A percentile compares a stretch with the other conserved stretches of the same genome.
These are phyloP conservation scores for Aphidius gifuensis DNA, from an alignment of 1,140 invertebrate genomes.

Conservation along the genomic window DNA sequence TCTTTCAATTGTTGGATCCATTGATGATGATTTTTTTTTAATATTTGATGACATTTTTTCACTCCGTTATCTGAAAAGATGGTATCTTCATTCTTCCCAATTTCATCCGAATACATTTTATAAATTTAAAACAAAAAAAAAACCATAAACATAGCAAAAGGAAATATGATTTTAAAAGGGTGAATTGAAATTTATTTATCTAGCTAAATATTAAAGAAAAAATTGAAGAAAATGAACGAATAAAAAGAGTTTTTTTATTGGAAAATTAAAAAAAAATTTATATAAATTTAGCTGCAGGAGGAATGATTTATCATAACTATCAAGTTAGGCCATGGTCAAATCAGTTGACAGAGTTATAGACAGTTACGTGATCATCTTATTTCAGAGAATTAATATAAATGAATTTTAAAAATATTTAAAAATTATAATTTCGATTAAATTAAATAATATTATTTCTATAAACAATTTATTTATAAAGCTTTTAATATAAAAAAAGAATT, in stretches of 20 bases:
- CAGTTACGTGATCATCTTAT: too few species aligned
- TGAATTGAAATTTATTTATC: too few species aligned
- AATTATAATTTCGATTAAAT: too few species aligned
- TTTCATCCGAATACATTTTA: neutral
- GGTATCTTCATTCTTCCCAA: slow-evolving; percentile 33
- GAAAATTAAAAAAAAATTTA: too few species aligned
- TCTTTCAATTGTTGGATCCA: slow-evolving; percentile 8
- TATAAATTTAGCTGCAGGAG: neutral
- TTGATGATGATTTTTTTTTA: slow-evolving; percentile 15
- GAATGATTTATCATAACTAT: slow-evolving; percentile 49
- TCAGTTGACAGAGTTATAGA: slow-evolving; percentile 47
- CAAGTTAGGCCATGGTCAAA: slow-evolving; percentile 52
- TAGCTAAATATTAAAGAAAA: too few species aligned
- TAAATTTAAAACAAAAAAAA: slow-evolving; percentile 14
- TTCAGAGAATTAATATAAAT: too few species aligned
- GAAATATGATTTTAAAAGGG: neutral
- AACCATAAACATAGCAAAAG: neutral
- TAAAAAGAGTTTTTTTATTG: too few species aligned
- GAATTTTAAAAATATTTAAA: too few species aligned
- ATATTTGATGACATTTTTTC: slow-evolving; percentile 21
- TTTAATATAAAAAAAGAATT: too few species aligned
- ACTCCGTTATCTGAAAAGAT: slow-evolving; percentile 36
- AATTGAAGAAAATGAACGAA: too few species aligned
- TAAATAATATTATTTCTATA: too few species aligned
- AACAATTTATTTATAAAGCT: too few species aligned